A percentile compares a stretch with the other conserved stretches of the same genome.
Evolutionary conservation across 2,797 vertebrate species (phyloP).

Genomic region (Trematocara caparti): DNA sequence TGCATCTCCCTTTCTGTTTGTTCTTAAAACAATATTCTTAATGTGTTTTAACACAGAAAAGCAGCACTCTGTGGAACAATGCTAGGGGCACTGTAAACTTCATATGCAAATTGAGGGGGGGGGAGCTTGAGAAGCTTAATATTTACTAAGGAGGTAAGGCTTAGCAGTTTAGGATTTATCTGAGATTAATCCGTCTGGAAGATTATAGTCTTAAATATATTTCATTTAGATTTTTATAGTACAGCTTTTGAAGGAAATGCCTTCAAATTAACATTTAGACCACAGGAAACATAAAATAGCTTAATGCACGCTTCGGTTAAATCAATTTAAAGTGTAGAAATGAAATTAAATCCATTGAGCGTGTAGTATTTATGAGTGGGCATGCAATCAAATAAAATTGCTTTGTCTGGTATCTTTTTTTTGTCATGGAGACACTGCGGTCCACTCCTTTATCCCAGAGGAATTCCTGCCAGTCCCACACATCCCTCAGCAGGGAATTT

Average conservation of each 20-base stretch:
- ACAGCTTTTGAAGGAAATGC: background rate
- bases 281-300: background rate
- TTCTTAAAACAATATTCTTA: background rate
- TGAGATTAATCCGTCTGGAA: background rate
- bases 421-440: slow-evolving; percentile 26
- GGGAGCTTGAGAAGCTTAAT: background rate
- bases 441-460: slow-evolving; percentile 46
- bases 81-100: background rate
- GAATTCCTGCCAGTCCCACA: slow-evolving; percentile 64
- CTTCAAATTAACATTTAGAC: background rate
- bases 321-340: slow-evolving; percentile 13
- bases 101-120: background rate
- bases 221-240: background rate
- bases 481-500: slow-evolving; percentile 57
- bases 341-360: background rate
- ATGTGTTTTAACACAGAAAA: background rate
- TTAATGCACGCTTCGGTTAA: background rate
- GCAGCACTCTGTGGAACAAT: background rate
- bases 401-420: background rate
- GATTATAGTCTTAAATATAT: background rate
- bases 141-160: background rate
- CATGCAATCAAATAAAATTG: background rate
- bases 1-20: background rate
- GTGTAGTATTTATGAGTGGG: background rate
- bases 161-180: background rate